Evolutionary conservation across 1,140 invertebrate species (phyloP).

Genomic region (Papilio dardanus): DNA sequence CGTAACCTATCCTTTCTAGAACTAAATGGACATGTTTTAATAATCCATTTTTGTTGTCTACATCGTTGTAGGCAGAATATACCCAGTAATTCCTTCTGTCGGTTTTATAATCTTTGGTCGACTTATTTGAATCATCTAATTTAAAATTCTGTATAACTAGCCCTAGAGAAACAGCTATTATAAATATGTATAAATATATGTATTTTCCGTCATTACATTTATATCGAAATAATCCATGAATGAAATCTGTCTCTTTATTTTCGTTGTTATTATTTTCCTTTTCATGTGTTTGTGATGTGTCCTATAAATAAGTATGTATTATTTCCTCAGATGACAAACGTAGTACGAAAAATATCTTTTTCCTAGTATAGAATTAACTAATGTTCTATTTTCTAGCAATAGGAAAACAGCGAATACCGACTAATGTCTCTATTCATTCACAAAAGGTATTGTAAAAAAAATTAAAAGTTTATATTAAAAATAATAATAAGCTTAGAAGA

Average conservation of each 20-base stretch:
- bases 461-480: too few species aligned
- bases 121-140: conserved; percentile 51
- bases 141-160: conserved; percentile 67
- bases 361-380: not conserved
- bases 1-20: conserved; percentile 88
- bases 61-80: conserved; percentile 62
- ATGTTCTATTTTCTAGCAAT: not conserved
- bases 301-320: conserved; percentile 47
- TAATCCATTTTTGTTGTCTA: conserved; percentile 80
- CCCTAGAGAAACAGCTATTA: conserved; percentile 63
- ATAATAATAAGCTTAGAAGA: too few species aligned
- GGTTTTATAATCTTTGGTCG: conserved; percentile 46
- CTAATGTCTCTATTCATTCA: not conserved
- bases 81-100: conserved; percentile 69
- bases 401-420: not conserved
- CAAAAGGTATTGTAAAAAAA: too few species aligned
- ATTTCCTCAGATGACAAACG: not conserved
- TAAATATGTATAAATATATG: conserved; percentile 65
- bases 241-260: conserved; percentile 37
- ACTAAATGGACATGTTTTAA: conserved; percentile 91
- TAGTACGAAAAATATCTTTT: not conserved
- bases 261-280: conserved; percentile 44
- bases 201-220: conserved; percentile 50
- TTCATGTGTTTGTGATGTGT: conserved; percentile 39
- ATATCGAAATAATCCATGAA: conserved; percentile 31